Conservation (phyloP, 2,113 vertebrate genomes). For the Pituophis catenifer region DNA sequence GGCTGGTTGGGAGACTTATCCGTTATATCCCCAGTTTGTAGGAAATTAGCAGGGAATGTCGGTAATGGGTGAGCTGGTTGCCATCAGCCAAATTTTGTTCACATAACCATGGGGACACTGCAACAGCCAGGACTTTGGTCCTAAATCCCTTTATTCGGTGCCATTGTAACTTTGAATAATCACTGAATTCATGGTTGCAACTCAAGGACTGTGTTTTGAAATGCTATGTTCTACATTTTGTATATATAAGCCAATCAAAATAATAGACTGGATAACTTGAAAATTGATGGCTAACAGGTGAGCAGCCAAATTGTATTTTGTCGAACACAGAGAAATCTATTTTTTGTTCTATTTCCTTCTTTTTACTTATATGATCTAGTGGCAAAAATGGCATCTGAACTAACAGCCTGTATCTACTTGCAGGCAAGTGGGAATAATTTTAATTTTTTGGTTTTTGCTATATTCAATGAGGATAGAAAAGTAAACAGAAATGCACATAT, state of each 20-base stretch:
- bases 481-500: not conserved
- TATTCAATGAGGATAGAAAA: not conserved
- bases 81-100: no score
- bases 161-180: not conserved
- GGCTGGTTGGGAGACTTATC: no score
- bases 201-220: not conserved
- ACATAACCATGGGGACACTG: no score
- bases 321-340: not conserved
- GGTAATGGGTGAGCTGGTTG: no score
- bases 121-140: no score
- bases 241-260: not conserved
- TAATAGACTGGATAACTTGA: not conserved
- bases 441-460: not conserved
- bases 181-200: not conserved
- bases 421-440: constrained; percentile 1
- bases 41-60: no score
- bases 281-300: not conserved
- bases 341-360: not conserved
- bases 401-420: not conserved
- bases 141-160: no score
- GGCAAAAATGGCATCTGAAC: not conserved
- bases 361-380: not conserved
- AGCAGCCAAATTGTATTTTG: not conserved
- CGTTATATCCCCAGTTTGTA: no score
- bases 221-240: not conserved